A percentile compares a stretch with the other conserved stretches of the same genome.
Evolutionary conservation across 2,113 vertebrate genomes (phyloP).

Genomic region (Bostrychus sinensis): DNA sequence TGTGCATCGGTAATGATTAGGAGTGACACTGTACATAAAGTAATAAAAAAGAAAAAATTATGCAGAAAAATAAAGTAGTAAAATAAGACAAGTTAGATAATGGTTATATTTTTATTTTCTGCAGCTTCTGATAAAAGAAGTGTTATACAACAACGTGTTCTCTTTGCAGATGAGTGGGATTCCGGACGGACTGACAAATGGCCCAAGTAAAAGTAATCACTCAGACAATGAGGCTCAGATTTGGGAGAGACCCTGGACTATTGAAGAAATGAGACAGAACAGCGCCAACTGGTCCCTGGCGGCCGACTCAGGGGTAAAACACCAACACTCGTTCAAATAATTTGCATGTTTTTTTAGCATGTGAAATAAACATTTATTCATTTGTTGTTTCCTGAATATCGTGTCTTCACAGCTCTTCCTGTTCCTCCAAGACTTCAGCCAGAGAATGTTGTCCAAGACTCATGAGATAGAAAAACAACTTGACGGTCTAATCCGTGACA

Average conservation of each 20-base stretch:
- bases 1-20: too few species aligned
- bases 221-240: slow-evolving; percentile 74
- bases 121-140: too few species aligned
- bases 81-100: too few species aligned
- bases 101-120: too few species aligned
- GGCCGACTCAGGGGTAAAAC: slow-evolving; percentile 89
- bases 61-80: too few species aligned
- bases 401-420: slow-evolving; percentile 85
- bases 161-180: slow-evolving; percentile 83
- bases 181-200: slow-evolving; percentile 69
- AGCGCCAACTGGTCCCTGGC: slow-evolving; percentile 92
- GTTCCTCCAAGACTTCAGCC: slow-evolving; percentile 96
- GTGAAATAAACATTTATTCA: slow-evolving; percentile 8
- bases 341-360: too few species aligned
- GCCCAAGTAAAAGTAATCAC: slow-evolving; percentile 61
- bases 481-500: slow-evolving; percentile 91
- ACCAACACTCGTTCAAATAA: too few species aligned
- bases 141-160: too few species aligned
- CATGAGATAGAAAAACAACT: slow-evolving; percentile 97
- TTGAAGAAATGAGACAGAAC: slow-evolving; percentile 89
- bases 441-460: slow-evolving; percentile 93
- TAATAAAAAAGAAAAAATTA: too few species aligned
- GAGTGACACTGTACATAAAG: too few species aligned
- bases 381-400: neutral
- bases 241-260: slow-evolving; percentile 92